Percentiles rank a stretch among this genome's conserved stretches.
These are phyloP conservation scores for Nymphalis urticae DNA, from an alignment of 2,888 invertebrate species.

Conservation along the genomic window DNA sequence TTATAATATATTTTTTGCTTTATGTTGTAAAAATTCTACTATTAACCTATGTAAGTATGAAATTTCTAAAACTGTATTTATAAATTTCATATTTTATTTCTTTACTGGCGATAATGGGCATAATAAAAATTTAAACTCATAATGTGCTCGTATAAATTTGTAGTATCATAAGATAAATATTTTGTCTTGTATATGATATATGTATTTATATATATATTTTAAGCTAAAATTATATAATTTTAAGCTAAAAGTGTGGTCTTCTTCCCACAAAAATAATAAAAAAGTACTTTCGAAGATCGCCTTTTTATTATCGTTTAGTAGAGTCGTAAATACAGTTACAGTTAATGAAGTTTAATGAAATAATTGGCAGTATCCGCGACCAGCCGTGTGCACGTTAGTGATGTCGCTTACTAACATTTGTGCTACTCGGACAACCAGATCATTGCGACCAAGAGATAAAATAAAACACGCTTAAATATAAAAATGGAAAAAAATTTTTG, in stretches of 20 bases:
- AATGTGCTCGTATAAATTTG: no score
- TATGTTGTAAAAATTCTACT: no score
- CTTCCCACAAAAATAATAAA: constrained; percentile 18
- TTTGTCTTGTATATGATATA: no score
- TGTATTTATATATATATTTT: no score
- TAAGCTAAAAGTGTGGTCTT: background rate
- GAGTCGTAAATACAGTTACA: constrained; percentile 38
- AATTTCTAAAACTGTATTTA: no score
- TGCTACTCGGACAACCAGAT: background rate
- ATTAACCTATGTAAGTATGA: no score
- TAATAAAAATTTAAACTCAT: no score
- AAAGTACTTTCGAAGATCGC: constrained; percentile 27
- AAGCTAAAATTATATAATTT: background rate
- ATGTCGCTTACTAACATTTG: background rate
- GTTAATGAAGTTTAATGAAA: constrained; percentile 62
- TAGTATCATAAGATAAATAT: no score
- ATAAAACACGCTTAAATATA: background rate
- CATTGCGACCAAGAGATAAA: background rate
- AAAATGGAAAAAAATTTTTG: no score
- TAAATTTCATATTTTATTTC: no score
- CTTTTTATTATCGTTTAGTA: constrained; percentile 30
- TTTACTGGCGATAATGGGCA: no score
- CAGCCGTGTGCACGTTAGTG: background rate
- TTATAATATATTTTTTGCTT: background rate
- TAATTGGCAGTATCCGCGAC: constrained; percentile 63